These are phyloP conservation scores for Panthera uncia DNA, from an alignment of 2,113 vertebrate genomes.

Conservation along the genomic window DNA sequence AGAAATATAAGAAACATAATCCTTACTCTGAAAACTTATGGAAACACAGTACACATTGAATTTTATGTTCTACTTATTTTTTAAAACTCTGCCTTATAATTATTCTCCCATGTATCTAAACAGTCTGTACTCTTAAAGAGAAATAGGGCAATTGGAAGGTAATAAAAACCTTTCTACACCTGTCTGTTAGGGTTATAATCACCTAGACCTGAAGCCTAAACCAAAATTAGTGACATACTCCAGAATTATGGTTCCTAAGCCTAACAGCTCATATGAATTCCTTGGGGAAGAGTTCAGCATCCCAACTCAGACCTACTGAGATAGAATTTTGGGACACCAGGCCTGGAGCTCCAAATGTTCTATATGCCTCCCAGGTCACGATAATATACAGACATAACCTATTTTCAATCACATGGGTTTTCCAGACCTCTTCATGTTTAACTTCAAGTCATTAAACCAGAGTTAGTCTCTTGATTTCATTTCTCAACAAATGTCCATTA, in stretches of 20 bases:
- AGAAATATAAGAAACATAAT: slow-evolving; percentile 11
- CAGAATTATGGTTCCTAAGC: neutral
- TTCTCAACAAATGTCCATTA: slow-evolving; percentile 43
- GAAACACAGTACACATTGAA: neutral
- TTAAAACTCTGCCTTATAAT: slow-evolving; percentile 13
- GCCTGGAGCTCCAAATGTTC: neutral
- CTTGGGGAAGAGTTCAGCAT: neutral
- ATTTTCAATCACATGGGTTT: slow-evolving; percentile 40
- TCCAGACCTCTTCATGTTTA: slow-evolving; percentile 57
- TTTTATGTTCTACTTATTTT: neutral
- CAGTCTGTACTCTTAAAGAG: slow-evolving; percentile 36
- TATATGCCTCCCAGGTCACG: neutral
- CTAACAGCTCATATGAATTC: neutral
- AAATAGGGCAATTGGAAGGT: neutral
- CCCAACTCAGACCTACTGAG: neutral
- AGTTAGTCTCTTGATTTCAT: slow-evolving; percentile 45
- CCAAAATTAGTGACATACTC: neutral
- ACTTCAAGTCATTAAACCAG: slow-evolving; percentile 46
- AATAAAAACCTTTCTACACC: slow-evolving; percentile 24
- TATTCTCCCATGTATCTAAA: neutral
- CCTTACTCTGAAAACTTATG: slow-evolving; percentile 32
- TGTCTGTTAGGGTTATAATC: neutral
- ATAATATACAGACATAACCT: neutral
- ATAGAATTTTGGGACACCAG: neutral
- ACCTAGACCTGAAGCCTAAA: neutral